Evolutionary conservation across 92 coral and sea anemone species (phyloP).

Genomic region (Pocillopora meandrina): DNA sequence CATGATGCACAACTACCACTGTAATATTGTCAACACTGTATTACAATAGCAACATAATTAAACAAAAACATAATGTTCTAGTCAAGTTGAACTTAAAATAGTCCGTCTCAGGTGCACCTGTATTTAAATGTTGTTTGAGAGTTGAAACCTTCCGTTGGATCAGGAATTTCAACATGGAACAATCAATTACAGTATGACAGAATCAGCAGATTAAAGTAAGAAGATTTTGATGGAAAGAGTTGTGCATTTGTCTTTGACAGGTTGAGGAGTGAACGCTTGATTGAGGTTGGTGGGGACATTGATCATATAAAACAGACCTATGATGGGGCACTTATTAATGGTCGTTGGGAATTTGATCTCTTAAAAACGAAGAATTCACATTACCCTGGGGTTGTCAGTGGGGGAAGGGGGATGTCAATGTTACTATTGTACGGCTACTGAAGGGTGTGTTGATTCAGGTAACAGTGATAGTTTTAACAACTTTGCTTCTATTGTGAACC

Average conservation of each 20-base stretch:
- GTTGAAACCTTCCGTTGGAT: neutral
- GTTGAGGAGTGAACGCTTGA: neutral
- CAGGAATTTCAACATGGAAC: slow-evolving; percentile 9
- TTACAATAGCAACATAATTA: neutral
- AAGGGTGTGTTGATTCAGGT: neutral
- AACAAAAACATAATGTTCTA: neutral
- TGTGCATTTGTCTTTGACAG: slow-evolving; percentile 1
- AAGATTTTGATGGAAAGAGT: slow-evolving; percentile 18
- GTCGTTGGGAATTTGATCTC: slow-evolving; percentile 13
- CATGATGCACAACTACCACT: no score
- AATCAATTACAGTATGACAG: slow-evolving; percentile 14
- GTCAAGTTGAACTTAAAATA: neutral
- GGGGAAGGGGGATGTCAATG: neutral
- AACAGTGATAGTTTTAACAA: neutral
- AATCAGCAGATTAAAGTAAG: slow-evolving; percentile 22
- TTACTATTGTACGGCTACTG: neutral
- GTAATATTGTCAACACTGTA: no score
- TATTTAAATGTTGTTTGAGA: neutral
- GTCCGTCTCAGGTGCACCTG: neutral
- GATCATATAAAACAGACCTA: neutral
- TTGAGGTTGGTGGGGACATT: neutral
- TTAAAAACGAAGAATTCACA: neutral
- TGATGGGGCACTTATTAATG: neutral
- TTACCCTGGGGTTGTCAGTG: neutral
- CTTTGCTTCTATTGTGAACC: neutral